These are phyloP conservation scores for Hermodice carunculata DNA, from an alignment of 2,888 invertebrate species.

Conservation along the genomic window DNA sequence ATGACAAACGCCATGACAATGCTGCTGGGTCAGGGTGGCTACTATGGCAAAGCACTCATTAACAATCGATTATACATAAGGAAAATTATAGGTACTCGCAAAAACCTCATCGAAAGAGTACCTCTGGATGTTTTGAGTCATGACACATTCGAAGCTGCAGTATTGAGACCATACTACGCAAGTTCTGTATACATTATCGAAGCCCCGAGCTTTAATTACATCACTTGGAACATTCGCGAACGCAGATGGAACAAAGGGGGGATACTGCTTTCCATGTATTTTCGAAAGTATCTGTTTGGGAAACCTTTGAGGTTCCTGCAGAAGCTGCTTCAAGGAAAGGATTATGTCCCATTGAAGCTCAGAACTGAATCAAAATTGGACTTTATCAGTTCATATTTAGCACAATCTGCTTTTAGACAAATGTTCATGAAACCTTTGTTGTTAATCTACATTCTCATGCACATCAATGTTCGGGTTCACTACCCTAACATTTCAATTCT, in stretches of 20 bases:
- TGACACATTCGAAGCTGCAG: slow-evolving; percentile 60
- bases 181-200: slow-evolving; percentile 52
- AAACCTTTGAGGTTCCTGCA: slow-evolving; percentile 52
- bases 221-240: slow-evolving; percentile 60
- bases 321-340: slow-evolving; percentile 48
- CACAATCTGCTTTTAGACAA: slow-evolving; percentile 56
- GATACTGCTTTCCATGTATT: slow-evolving; percentile 55
- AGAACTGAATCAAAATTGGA: slow-evolving; percentile 54
- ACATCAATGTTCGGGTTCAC: slow-evolving; percentile 49
- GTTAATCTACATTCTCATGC: slow-evolving; percentile 52
- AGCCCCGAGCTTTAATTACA: slow-evolving; percentile 56
- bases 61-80: slow-evolving; percentile 58
- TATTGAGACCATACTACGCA: slow-evolving; percentile 53
- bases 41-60: slow-evolving; percentile 59
- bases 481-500: slow-evolving; percentile 54
- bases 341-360: slow-evolving; percentile 53
- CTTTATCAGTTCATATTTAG: slow-evolving; percentile 57
- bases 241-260: slow-evolving; percentile 60
- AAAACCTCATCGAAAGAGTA: slow-evolving; percentile 53
- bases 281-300: slow-evolving; percentile 56
- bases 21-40: slow-evolving; percentile 54
- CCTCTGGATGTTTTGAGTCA: slow-evolving; percentile 61
- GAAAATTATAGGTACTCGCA: slow-evolving; percentile 52
- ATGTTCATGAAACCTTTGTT: slow-evolving; percentile 61
- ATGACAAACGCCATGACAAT: slow-evolving; percentile 56